Conservation (phyloP, 2,888 invertebrate species). For the Coecobrya sp. region DNA sequence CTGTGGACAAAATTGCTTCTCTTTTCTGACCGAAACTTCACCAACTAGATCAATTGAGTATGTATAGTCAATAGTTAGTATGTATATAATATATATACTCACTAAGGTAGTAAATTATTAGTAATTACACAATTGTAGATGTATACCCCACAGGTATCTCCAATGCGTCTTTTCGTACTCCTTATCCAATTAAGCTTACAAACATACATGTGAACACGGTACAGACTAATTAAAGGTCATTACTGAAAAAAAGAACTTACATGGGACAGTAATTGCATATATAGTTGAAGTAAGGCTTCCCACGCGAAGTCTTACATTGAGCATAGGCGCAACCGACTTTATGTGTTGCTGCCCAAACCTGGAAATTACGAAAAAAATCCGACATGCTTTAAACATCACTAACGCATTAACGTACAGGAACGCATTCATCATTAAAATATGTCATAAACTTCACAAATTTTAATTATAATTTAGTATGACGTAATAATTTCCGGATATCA, state of each 20-base stretch:
- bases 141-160: not conserved
- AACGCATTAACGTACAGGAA: not conserved
- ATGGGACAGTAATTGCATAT: slow-evolving; percentile 95
- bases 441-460: slow-evolving; percentile 13
- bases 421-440: not conserved
- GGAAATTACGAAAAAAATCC: slow-evolving; percentile 33
- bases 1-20: too few relatives aligned
- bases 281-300: slow-evolving; percentile 92
- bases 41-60: too few relatives aligned
- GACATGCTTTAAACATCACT: not conserved
- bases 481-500: slow-evolving; percentile 33
- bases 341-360: slow-evolving; percentile 93
- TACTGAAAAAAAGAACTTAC: slow-evolving; percentile 89
- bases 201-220: not conserved
- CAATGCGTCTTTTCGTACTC: not conserved
- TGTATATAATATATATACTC: not conserved
- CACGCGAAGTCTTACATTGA: slow-evolving; percentile 89
- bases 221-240: slow-evolving; percentile 67
- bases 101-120: not conserved
- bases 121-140: slow-evolving; percentile 28
- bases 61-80: not conserved
- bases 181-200: not conserved
- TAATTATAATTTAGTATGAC: slow-evolving; percentile 45
- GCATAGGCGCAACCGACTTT: slow-evolving; percentile 93
- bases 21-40: too few relatives aligned